Percentiles rank a stretch among this genome's conserved stretches.
phyloP scores from a whole-genome alignment of 2,113 vertebrate genomes.

The Gobius niger region DNA sequence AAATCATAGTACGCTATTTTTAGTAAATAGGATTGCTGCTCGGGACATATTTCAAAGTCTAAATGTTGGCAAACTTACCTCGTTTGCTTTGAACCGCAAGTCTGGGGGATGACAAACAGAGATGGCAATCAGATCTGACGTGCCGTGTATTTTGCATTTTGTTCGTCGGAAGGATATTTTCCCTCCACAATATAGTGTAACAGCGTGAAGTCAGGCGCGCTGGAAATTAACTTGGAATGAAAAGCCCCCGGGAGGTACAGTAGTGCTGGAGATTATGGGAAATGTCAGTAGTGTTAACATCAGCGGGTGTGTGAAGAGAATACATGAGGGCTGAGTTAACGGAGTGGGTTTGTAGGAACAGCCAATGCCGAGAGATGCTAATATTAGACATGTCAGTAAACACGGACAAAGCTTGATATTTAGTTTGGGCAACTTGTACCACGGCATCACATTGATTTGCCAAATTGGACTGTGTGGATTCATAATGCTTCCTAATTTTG shows the following conservation, averaged over 20 bases:
- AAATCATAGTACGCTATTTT: neutral
- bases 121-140: constrained; percentile 12
- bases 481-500: no score
- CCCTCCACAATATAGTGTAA: neutral
- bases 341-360: neutral
- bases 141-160: constrained; percentile 11
- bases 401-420: neutral
- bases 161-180: neutral
- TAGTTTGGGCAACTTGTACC: neutral
- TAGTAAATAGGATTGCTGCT: neutral
- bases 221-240: constrained; percentile 33
- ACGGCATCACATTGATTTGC: neutral
- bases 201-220: constrained; percentile 7
- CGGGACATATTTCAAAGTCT: neutral
- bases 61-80: constrained; percentile 11
- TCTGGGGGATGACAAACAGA: constrained; percentile 7
- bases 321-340: neutral
- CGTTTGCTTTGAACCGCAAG: constrained; percentile 5
- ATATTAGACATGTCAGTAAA: neutral
- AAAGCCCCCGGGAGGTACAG: constrained; percentile 18
- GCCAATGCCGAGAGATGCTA: neutral
- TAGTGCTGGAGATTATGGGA: constrained; percentile 16
- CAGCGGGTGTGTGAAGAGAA: neutral
- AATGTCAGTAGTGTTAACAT: constrained; percentile 14
- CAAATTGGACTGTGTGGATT: no score